Percentiles rank a stretch among this genome's conserved stretches.
Conservation (phyloP, 2,888 invertebrate genomes). For the Ditylenchus weischeri region DNA sequence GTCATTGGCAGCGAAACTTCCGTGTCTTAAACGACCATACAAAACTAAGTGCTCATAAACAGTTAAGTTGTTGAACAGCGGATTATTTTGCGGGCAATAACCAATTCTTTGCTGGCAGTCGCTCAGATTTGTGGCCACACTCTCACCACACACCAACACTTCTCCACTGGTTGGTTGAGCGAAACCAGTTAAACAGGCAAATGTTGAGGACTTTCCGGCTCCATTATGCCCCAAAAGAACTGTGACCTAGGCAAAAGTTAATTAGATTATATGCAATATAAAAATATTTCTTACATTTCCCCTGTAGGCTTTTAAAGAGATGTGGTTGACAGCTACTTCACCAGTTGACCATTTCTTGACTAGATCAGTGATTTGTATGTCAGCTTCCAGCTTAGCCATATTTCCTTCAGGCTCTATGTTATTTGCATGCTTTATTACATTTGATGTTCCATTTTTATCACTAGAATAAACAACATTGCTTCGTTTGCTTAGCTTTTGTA, state of each 20-base stretch:
- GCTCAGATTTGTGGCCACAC: slow-evolving; percentile 33
- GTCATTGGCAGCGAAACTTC: background rate
- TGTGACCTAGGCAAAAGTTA: slow-evolving; percentile 35
- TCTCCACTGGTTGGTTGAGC: slow-evolving; percentile 43
- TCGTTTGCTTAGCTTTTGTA: background rate
- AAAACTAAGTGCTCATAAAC: slow-evolving; percentile 52
- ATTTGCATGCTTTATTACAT: background rate
- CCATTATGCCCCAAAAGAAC: slow-evolving; percentile 57
- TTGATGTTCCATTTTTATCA: background rate
- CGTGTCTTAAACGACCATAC: slow-evolving; percentile 45
- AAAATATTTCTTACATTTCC: slow-evolving; percentile 39
- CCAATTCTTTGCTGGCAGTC: slow-evolving; percentile 39
- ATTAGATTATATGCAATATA: background rate
- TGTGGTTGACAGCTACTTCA: slow-evolving; percentile 48
- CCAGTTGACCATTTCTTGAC: slow-evolving; percentile 49
- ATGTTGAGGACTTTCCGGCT: slow-evolving; percentile 42
- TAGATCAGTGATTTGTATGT: slow-evolving; percentile 41
- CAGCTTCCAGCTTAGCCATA: slow-evolving; percentile 21
- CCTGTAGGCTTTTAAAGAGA: slow-evolving; percentile 44
- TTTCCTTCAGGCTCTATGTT: background rate
- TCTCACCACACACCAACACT: slow-evolving; percentile 43
- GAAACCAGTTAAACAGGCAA: slow-evolving; percentile 43
- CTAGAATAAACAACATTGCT: background rate
- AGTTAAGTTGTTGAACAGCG: slow-evolving; percentile 49
- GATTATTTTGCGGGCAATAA: slow-evolving; percentile 53